Base-by-base conservation (phyloP, 1,140 invertebrate species). In the Bursaphelenchus mucronatus region DNA sequence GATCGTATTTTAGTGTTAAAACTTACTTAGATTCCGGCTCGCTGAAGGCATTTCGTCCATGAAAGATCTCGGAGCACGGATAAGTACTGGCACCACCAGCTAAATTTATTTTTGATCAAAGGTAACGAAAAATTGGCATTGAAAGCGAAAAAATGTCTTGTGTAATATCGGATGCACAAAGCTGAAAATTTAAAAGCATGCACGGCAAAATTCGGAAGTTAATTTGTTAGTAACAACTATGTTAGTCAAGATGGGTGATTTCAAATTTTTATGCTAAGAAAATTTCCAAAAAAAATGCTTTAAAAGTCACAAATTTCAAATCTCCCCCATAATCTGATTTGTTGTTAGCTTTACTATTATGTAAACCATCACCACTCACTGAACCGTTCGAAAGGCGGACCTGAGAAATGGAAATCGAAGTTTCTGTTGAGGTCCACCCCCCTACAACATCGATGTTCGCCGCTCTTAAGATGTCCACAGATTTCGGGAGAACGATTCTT, bases 51-150 rank as follows among this genome's bases (percentile, higher is more conserved):
- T 55, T 63, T 7, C 64, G 46, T 43, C 78, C 78, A 19, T 80
- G 79, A 59, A 69, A 80, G 21, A 80, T 80, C 57, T 80, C 78
- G 0, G 76, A 79, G 51, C 78, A 80, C 1, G 78, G 79, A 58
- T 81, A 74, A 57, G 70, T 78, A 43, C 73, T 76, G 11, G 79
- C 67, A n/a, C 78, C 78, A 15, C 30, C 30, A 5, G 30, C 30
- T 30, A 5, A 30, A 30, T 30, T 30, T 5, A 30, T 30, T 30
- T 30, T 30, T 5, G 30, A 30, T 30, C 30, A 30, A 30, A 30
- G 5, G 65, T 67, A 17, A 76, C 63, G 57, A 45, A 21, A 72
- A 17, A 39, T 17, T 3, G 7, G 9, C 15, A 15, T 19, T 68
- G 13, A 19, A 44, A 65, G 5, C 8, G 39, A 30, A 41, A 13